A percentile compares a stretch with the other conserved stretches of the same genome.
phyloP scores from a whole-genome alignment of 2,888 invertebrate genomes.

The Stenoptilia bipunctidactyla region DNA sequence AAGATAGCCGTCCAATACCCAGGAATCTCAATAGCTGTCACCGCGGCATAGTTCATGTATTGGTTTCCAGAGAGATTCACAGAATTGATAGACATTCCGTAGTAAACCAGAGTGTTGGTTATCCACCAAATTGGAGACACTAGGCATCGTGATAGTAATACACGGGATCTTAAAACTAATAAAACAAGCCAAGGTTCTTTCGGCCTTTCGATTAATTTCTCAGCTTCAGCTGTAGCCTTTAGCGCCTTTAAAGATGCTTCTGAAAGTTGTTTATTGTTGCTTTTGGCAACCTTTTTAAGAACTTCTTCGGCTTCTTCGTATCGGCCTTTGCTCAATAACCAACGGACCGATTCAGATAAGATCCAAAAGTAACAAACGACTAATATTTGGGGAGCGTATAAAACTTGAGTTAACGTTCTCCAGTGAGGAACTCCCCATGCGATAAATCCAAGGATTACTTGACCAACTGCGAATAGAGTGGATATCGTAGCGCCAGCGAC shows the following conservation, averaged over 20 bases:
- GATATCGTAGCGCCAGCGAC: constrained; percentile 80
- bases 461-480: constrained; percentile 80
- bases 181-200: constrained; percentile 44
- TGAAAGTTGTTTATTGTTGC: constrained; percentile 71
- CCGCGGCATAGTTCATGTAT: constrained; percentile 75
- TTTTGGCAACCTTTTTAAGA: constrained; percentile 73
- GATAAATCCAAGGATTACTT: constrained; percentile 77
- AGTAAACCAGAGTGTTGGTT: constrained; percentile 78
- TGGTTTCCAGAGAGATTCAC: constrained; percentile 76
- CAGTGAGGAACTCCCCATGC: constrained; percentile 80
- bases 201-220: constrained; percentile 30
- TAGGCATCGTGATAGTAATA: constrained; percentile 36
- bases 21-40: constrained; percentile 75
- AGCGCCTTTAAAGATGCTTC: constrained; percentile 62
- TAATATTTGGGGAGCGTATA: constrained; percentile 80
- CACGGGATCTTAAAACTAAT: constrained; percentile 35
- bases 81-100: constrained; percentile 78
- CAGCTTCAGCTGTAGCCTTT: constrained; percentile 39
- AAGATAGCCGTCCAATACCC: constrained; percentile 72
- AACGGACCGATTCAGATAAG: constrained; percentile 81
- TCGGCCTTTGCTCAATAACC: constrained; percentile 80
- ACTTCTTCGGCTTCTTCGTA: constrained; percentile 75
- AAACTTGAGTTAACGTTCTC: constrained; percentile 75
- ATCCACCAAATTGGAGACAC: constrained; percentile 75
- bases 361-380: constrained; percentile 79